Evolutionary conservation across 2,113 vertebrate genomes (phyloP).

Genomic region (Bombycilla garrulus): DNA sequence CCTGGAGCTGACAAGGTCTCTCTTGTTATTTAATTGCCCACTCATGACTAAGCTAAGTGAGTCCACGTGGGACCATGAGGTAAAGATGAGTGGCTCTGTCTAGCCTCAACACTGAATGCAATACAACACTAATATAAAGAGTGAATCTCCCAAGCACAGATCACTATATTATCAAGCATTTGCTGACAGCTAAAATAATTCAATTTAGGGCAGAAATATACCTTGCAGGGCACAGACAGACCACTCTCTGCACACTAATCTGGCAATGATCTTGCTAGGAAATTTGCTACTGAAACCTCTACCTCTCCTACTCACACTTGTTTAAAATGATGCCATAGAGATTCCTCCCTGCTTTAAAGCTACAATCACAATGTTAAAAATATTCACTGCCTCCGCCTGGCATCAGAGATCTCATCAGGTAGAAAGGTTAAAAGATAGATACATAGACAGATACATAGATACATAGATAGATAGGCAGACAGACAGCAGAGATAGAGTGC

Average conservation of each 20-base stretch:
- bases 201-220: conserved; percentile 4
- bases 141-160: conserved; percentile 7
- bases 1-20: conserved; percentile 45
- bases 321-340: not conserved
- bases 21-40: conserved; percentile 44
- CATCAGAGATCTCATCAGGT: not conserved
- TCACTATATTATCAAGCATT: conserved; percentile 39
- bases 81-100: conserved; percentile 30
- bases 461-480: not conserved
- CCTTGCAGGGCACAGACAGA: not conserved
- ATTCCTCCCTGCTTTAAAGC: not conserved
- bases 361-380: not conserved
- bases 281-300: not conserved
- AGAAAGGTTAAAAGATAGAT: not conserved
- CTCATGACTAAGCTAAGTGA: conserved; percentile 20
- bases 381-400: not conserved
- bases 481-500: fast-evolving
- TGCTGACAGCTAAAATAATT: conserved; percentile 51
- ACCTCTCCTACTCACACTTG: not conserved
- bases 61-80: not conserved
- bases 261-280: not conserved
- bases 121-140: conserved; percentile 25
- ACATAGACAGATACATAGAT: not conserved
- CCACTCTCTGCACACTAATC: not conserved
- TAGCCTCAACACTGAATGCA: not conserved